Conservation (phyloP, 2,113 vertebrate species). For the Bos indicus region DNA sequence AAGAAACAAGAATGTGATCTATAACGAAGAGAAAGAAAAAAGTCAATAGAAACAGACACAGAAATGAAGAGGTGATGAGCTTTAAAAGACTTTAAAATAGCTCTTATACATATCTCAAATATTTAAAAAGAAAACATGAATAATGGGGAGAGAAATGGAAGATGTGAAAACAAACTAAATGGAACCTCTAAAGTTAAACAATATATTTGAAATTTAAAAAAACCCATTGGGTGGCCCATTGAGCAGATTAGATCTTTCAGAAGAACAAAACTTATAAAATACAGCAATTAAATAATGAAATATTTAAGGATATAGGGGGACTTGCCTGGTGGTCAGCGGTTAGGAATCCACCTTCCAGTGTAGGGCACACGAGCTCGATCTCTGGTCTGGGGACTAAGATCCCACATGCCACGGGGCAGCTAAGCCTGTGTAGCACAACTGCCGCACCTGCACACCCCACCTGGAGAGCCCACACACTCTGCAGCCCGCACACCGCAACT, state of each 20-base stretch:
- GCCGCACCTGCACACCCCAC: neutral
- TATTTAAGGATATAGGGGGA: neutral
- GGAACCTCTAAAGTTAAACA: neutral
- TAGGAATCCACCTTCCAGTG: neutral
- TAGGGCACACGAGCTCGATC: rapidly evolving
- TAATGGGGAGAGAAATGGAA: neutral
- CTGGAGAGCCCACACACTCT: neutral
- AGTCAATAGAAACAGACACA: neutral
- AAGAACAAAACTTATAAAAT: neutral
- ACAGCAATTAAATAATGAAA: neutral
- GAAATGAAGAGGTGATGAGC: neutral
- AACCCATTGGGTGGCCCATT: neutral
- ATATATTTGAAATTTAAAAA: neutral
- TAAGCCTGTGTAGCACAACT: neutral
- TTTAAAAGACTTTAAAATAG: neutral
- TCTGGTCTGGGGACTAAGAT: neutral
- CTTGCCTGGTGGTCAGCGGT: neutral
- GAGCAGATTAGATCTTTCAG: neutral
- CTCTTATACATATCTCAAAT: neutral
- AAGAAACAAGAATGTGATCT: neutral
- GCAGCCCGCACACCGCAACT: too few relatives aligned
- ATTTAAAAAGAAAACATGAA: neutral
- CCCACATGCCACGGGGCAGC: neutral
- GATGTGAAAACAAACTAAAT: neutral
- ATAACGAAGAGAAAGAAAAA: neutral